A percentile compares a stretch with the other conserved stretches of the same genome.
These are phyloP conservation scores for Drosophila subsilvestris DNA, from an alignment of 2,888 invertebrate species.

Conservation along the genomic window DNA sequence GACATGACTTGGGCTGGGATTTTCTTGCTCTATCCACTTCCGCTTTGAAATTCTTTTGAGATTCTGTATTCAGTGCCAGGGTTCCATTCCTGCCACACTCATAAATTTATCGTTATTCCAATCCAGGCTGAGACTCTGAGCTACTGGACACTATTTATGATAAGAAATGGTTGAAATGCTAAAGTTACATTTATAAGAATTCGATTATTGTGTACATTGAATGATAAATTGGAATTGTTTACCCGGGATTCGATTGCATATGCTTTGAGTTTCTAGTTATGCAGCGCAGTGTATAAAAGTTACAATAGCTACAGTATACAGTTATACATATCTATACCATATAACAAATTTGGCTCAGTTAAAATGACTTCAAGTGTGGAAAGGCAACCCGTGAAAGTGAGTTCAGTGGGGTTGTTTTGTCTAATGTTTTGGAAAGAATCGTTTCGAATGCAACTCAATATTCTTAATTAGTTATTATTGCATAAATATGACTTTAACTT, in stretches of 20 bases:
- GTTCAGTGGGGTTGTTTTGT: neutral
- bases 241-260: neutral
- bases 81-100: neutral
- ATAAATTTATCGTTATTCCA: neutral
- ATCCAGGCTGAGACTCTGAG: neutral
- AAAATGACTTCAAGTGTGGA: neutral
- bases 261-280: neutral
- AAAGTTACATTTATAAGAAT: neutral
- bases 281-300: too few species aligned
- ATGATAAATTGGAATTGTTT: neutral
- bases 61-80: neutral
- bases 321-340: neutral
- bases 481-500: neutral
- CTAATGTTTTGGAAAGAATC: too few species aligned
- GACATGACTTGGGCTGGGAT: conserved; percentile 27
- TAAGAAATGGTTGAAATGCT: neutral
- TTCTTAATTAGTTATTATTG: neutral
- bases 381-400: neutral
- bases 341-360: neutral
- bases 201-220: neutral
- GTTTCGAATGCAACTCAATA: neutral
- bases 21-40: conserved; percentile 21
- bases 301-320: neutral
- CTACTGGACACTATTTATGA: neutral
- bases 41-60: conserved; percentile 17